Evolutionary conservation across 2,113 vertebrate species (phyloP).

Genomic region (Aix galericulata): DNA sequence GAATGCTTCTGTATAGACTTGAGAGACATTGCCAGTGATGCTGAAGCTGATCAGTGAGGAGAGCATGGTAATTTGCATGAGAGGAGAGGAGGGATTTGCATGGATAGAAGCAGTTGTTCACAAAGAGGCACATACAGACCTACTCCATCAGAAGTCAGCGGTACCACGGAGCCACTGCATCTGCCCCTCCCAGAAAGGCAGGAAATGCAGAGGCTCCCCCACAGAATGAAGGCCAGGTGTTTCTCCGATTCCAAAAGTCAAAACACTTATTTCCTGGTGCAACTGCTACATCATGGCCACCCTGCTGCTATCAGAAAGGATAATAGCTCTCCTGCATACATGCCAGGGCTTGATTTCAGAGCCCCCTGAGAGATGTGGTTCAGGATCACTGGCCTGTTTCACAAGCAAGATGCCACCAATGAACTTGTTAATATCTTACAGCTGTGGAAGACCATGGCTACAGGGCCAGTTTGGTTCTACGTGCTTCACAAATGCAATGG

Average conservation of each 20-base stretch:
- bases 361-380: not conserved
- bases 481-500: not conserved
- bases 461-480: not conserved
- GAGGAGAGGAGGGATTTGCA: not conserved
- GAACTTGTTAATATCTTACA: not conserved
- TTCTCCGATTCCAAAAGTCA: not conserved
- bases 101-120: not conserved
- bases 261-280: not conserved
- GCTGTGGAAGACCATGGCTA: not conserved
- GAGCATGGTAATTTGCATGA: not conserved
- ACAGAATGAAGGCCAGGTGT: not conserved
- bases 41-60: not conserved
- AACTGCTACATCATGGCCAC: accelerated
- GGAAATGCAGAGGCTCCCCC: not conserved
- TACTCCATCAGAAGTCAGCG: not conserved
- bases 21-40: not conserved
- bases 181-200: not conserved
- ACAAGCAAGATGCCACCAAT: accelerated
- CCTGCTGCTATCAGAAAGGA: not conserved
- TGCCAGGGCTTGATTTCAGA: not conserved
- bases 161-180: not conserved
- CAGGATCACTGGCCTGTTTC: accelerated
- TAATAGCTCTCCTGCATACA: not conserved
- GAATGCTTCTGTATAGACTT: not conserved
- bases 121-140: not conserved